These are phyloP conservation scores for Anguilla marmorata DNA, from an alignment of 2,797 vertebrate genomes.

Conservation along the genomic window DNA sequence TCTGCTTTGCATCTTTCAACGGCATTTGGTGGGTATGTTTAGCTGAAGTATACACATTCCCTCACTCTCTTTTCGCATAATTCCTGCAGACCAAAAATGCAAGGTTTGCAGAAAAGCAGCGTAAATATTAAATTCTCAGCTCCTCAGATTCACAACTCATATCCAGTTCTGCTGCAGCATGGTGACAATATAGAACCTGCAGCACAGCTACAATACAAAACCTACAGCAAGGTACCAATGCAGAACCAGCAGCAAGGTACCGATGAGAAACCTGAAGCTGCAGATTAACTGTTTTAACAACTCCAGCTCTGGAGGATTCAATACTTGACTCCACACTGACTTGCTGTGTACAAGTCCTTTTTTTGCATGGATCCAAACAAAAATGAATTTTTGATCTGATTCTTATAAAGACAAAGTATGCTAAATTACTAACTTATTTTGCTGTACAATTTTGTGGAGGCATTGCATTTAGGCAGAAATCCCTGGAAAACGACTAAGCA, in stretches of 20 bases:
- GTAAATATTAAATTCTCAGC: conserved; percentile 58
- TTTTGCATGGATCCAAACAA: background rate
- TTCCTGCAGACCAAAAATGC: conserved; percentile 1
- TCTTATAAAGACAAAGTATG: background rate
- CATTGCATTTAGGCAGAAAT: conserved; percentile 9
- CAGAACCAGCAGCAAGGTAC: background rate
- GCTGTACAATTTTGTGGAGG: background rate
- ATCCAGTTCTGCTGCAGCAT: background rate
- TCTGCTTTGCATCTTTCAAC: background rate
- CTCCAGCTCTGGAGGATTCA: background rate
- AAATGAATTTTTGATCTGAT: background rate
- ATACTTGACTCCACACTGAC: background rate
- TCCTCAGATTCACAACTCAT: conserved; percentile 49
- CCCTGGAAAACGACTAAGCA: background rate
- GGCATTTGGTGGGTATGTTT: background rate
- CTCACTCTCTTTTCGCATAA: background rate
- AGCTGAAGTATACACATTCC: background rate
- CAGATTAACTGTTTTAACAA: background rate
- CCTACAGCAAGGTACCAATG: background rate
- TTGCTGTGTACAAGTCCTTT: background rate
- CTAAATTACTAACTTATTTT: background rate
- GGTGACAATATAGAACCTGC: background rate
- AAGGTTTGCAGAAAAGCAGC: conserved; percentile 35
- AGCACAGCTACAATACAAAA: background rate
- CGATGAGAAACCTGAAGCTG: background rate